Evolutionary conservation across 2,797 vertebrate genomes (phyloP).

Genomic region (Etheostoma perlongum): DNA sequence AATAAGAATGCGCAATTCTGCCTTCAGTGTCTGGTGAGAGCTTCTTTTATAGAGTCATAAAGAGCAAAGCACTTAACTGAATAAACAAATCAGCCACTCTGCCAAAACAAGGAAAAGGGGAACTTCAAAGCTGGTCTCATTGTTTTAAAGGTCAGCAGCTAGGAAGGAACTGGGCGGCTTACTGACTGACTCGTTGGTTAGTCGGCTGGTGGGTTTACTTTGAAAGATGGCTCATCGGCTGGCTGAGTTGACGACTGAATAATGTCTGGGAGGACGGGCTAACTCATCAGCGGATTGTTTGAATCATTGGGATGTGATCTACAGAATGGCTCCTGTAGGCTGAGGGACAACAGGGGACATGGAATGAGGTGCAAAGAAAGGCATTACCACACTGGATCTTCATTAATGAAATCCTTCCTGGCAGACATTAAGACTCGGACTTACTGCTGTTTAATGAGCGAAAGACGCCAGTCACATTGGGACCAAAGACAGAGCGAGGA

Average conservation of each 20-base stretch:
- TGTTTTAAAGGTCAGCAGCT: conserved; percentile 65
- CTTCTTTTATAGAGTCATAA: conserved; percentile 71
- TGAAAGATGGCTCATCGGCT: not conserved
- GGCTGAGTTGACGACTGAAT: conserved; percentile 1
- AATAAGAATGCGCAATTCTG: conserved; percentile 22
- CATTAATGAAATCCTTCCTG: conserved; percentile 27
- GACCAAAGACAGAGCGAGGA: conserved; percentile 44
- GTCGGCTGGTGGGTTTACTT: conserved; percentile 7
- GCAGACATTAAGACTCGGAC: conserved; percentile 59
- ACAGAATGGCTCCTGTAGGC: not conserved
- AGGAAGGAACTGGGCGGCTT: conserved; percentile 20
- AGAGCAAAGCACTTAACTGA: conserved; percentile 70
- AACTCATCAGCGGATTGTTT: conserved; percentile 23
- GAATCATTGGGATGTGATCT: conserved; percentile 1
- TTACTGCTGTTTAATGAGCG: conserved; percentile 80
- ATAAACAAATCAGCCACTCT: conserved; percentile 71
- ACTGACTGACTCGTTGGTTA: conserved; percentile 40
- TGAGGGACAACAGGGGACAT: not conserved
- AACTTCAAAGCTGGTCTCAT: conserved; percentile 70
- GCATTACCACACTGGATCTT: not conserved
- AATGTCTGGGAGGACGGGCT: conserved; percentile 6
- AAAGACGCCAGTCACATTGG: conserved; percentile 76
- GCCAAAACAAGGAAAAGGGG: conserved; percentile 58
- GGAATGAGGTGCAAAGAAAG: conserved; percentile 8
- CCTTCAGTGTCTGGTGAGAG: conserved; percentile 27